These are phyloP conservation scores for Gopherus flavomarginatus DNA, from an alignment of 2,113 vertebrate species.

Conservation along the genomic window DNA sequence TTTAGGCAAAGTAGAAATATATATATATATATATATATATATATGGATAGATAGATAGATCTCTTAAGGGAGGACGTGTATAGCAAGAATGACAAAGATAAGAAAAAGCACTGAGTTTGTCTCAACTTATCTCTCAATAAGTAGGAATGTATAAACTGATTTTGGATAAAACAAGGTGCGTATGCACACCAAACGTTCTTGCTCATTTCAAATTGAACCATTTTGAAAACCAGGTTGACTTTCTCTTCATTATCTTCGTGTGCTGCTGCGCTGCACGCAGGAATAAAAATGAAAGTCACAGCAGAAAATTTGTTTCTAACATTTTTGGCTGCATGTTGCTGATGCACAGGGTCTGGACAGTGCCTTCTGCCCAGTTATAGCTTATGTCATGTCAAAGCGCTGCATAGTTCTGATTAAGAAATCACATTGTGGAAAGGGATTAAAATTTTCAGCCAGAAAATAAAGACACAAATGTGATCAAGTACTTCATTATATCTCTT, in stretches of 20 bases:
- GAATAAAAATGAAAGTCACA: not conserved
- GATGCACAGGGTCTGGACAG: not conserved
- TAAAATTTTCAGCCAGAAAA: slow-evolving; percentile 20
- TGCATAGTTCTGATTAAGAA: not conserved
- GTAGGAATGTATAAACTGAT: not conserved
- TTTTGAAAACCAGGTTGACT: not conserved
- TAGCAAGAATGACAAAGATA: not conserved
- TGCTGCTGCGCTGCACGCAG: not conserved
- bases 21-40: too few species aligned
- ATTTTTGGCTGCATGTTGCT: not conserved
- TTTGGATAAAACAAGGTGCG: not conserved
- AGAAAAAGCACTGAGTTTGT: not conserved
- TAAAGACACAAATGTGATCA: not conserved
- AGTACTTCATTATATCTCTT: not conserved
- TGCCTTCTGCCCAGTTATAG: not conserved
- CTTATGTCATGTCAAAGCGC: not conserved
- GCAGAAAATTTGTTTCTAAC: not conserved
- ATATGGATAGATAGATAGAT: not conserved
- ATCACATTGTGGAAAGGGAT: not conserved
- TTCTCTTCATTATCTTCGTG: slow-evolving; percentile 4
- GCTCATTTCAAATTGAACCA: not conserved
- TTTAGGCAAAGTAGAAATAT: not conserved
- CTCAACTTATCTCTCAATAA: not conserved
- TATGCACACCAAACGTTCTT: not conserved
- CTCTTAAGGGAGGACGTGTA: not conserved